Conservation (phyloP, 1,140 invertebrate species). For the Semibalanus balanoides region DNA sequence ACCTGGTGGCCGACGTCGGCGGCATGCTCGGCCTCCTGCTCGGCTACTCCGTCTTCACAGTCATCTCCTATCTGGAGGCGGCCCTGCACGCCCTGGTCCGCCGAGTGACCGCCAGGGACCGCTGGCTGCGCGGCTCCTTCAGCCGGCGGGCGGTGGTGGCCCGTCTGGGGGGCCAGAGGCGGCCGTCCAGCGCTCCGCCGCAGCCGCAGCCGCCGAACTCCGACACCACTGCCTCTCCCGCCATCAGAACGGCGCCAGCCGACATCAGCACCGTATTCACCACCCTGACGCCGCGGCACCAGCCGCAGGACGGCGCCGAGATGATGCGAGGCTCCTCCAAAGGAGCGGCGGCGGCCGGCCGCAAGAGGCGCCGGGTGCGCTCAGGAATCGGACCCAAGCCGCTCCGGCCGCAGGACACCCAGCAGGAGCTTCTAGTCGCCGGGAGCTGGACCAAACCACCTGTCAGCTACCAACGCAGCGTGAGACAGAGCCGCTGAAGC, state of each 20-base stretch:
- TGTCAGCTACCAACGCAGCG: no score
- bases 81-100: neutral
- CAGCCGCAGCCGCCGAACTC: neutral
- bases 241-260: neutral
- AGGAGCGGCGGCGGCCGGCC: no score
- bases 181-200: neutral
- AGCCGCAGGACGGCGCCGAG: neutral
- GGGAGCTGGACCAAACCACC: no score
- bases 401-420: no score
- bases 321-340: no score
- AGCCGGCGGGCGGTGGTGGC: no score
- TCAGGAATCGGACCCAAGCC: neutral
- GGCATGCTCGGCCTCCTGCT: neutral
- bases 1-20: neutral
- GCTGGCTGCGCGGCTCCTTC: no score
- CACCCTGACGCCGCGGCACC: neutral
- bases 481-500: no score
- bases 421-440: no score
- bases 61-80: neutral
- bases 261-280: neutral
- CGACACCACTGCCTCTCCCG: no score
- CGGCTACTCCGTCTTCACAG: neutral
- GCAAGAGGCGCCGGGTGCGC: no score
- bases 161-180: neutral
- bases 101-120: neutral